phyloP scores from a whole-genome alignment of 2,113 vertebrate genomes.

The Illadopsis cleaveri region DNA sequence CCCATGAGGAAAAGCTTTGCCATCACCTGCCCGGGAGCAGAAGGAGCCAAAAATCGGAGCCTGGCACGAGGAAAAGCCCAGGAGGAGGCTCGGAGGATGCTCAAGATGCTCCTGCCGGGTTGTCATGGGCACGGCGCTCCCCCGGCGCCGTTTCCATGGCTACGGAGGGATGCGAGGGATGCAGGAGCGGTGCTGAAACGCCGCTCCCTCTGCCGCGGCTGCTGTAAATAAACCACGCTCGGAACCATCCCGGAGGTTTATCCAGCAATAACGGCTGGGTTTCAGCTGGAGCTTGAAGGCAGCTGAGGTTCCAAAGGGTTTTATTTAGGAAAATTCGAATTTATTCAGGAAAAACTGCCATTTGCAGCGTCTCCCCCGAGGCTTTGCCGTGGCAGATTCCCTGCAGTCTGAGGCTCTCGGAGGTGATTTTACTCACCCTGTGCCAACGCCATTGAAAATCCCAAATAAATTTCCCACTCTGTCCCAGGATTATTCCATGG shows the following conservation, averaged over 20 bases:
- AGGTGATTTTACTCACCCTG: neutral
- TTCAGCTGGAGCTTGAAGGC: neutral
- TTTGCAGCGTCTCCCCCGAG: neutral
- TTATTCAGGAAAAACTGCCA: neutral
- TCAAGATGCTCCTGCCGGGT: neutral
- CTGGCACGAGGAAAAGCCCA: neutral
- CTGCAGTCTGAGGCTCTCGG: fast-evolving
- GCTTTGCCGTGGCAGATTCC: neutral
- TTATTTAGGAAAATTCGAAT: neutral
- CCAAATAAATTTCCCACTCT: neutral
- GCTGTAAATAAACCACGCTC: neutral
- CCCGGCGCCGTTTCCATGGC: neutral
- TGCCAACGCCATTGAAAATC: fast-evolving
- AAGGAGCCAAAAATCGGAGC: fast-evolving
- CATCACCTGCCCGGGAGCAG: fast-evolving
- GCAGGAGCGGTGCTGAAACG: neutral
- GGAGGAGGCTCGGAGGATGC: neutral
- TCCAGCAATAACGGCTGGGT: fast-evolving
- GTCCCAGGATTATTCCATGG: fast-evolving
- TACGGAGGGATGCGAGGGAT: neutral
- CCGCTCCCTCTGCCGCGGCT: neutral
- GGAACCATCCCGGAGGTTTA: fast-evolving
- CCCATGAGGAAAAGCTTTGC: neutral
- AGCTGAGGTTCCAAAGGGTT: neutral
- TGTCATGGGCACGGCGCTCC: constrained; percentile 14